Evolutionary conservation across 2,113 vertebrate genomes (phyloP).

Genomic region (Proteles cristata): DNA sequence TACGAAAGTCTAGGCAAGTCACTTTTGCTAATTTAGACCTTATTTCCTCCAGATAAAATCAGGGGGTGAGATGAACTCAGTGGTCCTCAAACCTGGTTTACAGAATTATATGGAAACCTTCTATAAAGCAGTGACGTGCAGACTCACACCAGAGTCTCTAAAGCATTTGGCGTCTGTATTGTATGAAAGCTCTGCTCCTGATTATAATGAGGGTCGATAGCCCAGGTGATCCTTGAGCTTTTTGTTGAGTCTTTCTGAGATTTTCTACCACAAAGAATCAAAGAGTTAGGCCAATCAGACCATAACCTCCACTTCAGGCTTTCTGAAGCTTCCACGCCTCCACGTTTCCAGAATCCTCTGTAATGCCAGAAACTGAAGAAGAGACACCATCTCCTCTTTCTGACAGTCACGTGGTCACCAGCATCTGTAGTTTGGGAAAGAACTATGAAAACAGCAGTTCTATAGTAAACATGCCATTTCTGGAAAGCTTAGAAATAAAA

Average conservation of each 20-base stretch:
- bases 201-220: neutral
- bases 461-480: neutral
- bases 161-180: neutral
- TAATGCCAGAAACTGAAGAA: neutral
- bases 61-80: neutral
- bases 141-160: neutral
- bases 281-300: neutral
- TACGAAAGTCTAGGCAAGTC: neutral
- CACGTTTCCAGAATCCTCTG: neutral
- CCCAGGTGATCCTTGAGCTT: neutral
- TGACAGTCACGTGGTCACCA: neutral
- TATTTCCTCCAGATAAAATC: neutral
- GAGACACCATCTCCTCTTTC: neutral
- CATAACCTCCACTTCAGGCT: neutral
- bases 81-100: neutral
- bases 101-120: neutral
- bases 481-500: slow-evolving; percentile 34
- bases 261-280: neutral
- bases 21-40: neutral
- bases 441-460: neutral
- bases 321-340: neutral
- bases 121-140: neutral
- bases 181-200: neutral
- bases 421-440: neutral
- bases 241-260: neutral